phyloP scores from a whole-genome alignment of 2,113 vertebrate species.

The Ornithorhynchus anatinus region DNA sequence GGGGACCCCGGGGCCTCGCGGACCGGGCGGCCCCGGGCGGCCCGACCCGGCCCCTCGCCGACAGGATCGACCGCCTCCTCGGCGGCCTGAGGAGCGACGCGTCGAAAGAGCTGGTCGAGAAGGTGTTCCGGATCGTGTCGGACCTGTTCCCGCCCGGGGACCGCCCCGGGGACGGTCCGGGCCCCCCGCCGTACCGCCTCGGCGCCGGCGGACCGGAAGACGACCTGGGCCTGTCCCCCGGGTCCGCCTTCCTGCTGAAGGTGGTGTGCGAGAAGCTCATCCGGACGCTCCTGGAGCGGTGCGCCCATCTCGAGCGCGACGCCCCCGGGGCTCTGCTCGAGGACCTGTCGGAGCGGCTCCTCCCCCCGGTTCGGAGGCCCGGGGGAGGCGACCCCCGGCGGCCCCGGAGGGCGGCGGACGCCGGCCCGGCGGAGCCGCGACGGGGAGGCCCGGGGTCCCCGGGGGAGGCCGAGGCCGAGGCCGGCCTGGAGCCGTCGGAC shows the following conservation, averaged over 20 bases:
- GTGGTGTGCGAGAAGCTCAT: slow-evolving; percentile 55
- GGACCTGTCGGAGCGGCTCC: slow-evolving; percentile 12
- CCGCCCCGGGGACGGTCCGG: neutral
- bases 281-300: slow-evolving; percentile 55
- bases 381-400: neutral
- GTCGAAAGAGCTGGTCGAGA: slow-evolving; percentile 51
- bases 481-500: neutral
- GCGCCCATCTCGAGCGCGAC: neutral
- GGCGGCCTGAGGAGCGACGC: slow-evolving; percentile 30
- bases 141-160: slow-evolving; percentile 60
- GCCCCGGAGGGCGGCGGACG: neutral
- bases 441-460: slow-evolving; percentile 11
- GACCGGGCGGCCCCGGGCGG: slow-evolving; percentile 18
- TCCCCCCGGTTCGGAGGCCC: slow-evolving; percentile 15
- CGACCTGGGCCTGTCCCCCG: slow-evolving; percentile 32
- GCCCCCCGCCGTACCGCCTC: neutral
- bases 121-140: slow-evolving; percentile 56
- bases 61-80: slow-evolving; percentile 23
- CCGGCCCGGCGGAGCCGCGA: neutral
- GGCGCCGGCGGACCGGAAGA: neutral
- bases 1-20: neutral
- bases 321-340: neutral
- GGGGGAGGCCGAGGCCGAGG: slow-evolving; percentile 31
- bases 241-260: slow-evolving; percentile 53
- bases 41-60: slow-evolving; percentile 33